These are phyloP conservation scores for Chironomus riparius DNA, from an alignment of 2,888 invertebrate genomes.

Conservation along the genomic window DNA sequence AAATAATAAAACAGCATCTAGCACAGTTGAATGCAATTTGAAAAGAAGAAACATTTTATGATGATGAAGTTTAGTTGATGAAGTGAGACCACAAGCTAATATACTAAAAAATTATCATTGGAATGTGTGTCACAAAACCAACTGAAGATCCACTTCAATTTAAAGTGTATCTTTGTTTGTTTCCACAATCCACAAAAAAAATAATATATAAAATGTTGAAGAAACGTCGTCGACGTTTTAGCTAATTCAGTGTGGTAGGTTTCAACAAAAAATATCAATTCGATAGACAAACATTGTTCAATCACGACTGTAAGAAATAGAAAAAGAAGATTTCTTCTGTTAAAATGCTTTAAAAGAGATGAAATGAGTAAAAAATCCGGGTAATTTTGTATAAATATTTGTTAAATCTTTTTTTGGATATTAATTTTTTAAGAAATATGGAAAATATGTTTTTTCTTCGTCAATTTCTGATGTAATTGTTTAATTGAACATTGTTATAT, in stretches of 20 bases:
- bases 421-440: background rate
- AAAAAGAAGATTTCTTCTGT: background rate
- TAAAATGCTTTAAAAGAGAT: background rate
- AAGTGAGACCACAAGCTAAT: no score
- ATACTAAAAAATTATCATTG: background rate
- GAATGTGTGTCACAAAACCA: conserved; percentile 1
- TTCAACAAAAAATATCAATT: conserved; percentile 11
- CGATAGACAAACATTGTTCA: conserved; percentile 3
- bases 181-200: background rate
- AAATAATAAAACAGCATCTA: no score
- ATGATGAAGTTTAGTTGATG: background rate
- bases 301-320: background rate
- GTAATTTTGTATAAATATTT: background rate
- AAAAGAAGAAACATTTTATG: background rate
- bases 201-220: background rate
- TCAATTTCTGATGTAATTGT: background rate
- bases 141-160: conserved; percentile 3
- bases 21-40: background rate
- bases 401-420: background rate
- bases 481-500: background rate
- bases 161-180: conserved; percentile 10
- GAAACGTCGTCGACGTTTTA: background rate
- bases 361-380: background rate
- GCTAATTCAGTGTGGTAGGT: conserved; percentile 10
- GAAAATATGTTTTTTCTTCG: background rate